Evolutionary conservation across 2,888 invertebrate genomes (phyloP), one percentile per base, ranked within the genome.

Genomic region (Tridacna gigas): DNA sequence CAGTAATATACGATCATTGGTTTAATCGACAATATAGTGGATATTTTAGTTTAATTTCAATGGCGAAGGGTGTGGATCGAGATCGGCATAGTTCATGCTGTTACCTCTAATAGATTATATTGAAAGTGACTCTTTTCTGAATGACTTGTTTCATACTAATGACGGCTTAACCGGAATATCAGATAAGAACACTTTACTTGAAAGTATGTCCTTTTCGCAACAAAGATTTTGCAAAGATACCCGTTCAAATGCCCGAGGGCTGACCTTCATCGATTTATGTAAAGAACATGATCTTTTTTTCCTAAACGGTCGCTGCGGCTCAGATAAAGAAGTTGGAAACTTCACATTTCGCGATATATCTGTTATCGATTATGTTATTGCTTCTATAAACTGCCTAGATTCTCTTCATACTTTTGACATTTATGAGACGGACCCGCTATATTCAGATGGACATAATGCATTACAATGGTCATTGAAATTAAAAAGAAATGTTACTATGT

Each of bases 401-500:
- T n/a, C n/a, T 51, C 26, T 63, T 25, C 9, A 9, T 25, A n/a
- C 3, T 47, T 79, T 79, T 56, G 22, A 51, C 11, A 56, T 74
- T 37, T 25, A 56, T 28, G 79, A 79, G 22, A 37, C 66, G 66
- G 79, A 79, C 51, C 26, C 65, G 9, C 9, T 79, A 11, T 74
- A 74, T 28, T 79, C 79, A 7, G 74, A 79, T 48, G 79, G 79
- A 11, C 79, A 79, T 60, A 20, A 15, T 74, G 15, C n/a, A n/a
- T n/a, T n/a, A n/a, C n/a, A n/a, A n/a, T n/a, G n/a, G n/a, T n/a
- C n/a, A n/a, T n/a, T n/a, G n/a, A n/a, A n/a, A n/a, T n/a, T n/a
- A n/a, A n/a, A n/a, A n/a, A n/a, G n/a, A n/a, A n/a, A n/a, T n/a
- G n/a, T n/a, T n/a, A n/a, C n/a, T n/a, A n/a, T n/a, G n/a, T n/a